Conservation (phyloP, 2,888 invertebrate genomes). For the Nomada ruficornis region DNA sequence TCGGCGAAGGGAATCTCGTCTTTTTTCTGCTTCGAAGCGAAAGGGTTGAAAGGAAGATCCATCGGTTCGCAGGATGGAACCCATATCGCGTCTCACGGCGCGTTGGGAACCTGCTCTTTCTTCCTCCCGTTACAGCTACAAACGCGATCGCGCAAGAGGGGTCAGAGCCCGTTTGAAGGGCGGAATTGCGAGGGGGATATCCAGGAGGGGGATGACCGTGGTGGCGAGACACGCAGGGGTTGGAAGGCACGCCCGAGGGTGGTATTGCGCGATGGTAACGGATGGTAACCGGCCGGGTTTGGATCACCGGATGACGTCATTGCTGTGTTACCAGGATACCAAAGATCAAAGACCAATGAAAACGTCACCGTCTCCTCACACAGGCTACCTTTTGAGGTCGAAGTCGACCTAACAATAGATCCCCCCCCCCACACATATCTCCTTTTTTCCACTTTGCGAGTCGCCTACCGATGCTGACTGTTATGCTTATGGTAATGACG, state of each 20-base stretch:
- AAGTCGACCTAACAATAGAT: constrained; percentile 48
- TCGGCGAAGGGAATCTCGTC: background rate
- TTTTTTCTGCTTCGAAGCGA: constrained; percentile 7
- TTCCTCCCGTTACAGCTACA: constrained; percentile 67
- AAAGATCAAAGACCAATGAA: constrained; percentile 67
- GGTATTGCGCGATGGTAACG: constrained; percentile 65
- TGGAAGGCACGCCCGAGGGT: constrained; percentile 63
- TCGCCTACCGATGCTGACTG: constrained; percentile 5
- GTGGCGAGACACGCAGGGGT: constrained; percentile 42
- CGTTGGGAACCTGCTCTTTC: constrained; percentile 58
- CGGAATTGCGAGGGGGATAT: constrained; percentile 73
- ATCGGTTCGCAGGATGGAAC: constrained; percentile 42
- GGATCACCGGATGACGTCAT: constrained; percentile 72
- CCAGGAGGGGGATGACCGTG: constrained; percentile 65
- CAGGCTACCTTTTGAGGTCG: constrained; percentile 26
- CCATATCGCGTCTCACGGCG: constrained; percentile 30
- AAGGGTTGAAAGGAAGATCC: constrained; percentile 43
- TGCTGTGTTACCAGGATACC: constrained; percentile 71
- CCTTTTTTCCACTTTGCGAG: no score
- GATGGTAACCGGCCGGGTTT: constrained; percentile 67
- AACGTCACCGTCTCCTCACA: constrained; percentile 55
- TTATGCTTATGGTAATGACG: constrained; percentile 54
- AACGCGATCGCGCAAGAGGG: constrained; percentile 71
- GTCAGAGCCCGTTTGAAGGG: constrained; percentile 75
- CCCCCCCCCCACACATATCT: no score